phyloP scores from a whole-genome alignment of 2,797 vertebrate genomes.

The Phoxinus dragarum region DNA sequence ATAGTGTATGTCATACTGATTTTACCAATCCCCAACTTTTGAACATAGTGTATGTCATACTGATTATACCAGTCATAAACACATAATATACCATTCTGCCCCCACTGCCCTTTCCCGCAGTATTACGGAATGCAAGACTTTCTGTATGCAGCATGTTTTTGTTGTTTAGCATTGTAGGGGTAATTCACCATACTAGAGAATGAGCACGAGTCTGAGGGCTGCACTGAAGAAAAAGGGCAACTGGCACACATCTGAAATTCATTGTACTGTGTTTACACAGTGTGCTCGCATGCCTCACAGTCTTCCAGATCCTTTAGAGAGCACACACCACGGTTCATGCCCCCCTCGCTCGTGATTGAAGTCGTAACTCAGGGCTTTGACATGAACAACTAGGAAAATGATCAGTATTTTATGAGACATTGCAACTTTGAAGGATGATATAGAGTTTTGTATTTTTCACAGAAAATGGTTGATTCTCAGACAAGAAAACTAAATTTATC shows the following conservation, averaged over 20 bases:
- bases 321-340: slow-evolving; percentile 37
- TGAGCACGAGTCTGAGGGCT: slow-evolving; percentile 57
- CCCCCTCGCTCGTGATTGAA: slow-evolving; percentile 37
- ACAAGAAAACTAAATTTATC: slow-evolving; percentile 48
- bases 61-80: neutral
- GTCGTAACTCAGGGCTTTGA: slow-evolving; percentile 45
- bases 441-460: slow-evolving; percentile 4
- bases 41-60: neutral
- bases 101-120: slow-evolving; percentile 41
- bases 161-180: slow-evolving; percentile 50
- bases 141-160: slow-evolving; percentile 45
- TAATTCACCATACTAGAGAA: slow-evolving; percentile 54
- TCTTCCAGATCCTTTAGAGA: slow-evolving; percentile 56
- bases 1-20: neutral
- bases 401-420: slow-evolving; percentile 45
- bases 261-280: slow-evolving; percentile 59
- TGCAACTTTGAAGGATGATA: slow-evolving; percentile 36
- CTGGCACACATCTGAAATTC: slow-evolving; percentile 59
- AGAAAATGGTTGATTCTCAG: slow-evolving; percentile 32
- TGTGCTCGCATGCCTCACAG: slow-evolving; percentile 54
- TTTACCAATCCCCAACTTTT: neutral
- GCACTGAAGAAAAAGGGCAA: slow-evolving; percentile 52
- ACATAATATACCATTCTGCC: slow-evolving; percentile 33
- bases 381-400: slow-evolving; percentile 42
- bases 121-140: slow-evolving; percentile 50